Conservation (phyloP, 2,888 invertebrate species). For the Nemapogon koenigi region DNA sequence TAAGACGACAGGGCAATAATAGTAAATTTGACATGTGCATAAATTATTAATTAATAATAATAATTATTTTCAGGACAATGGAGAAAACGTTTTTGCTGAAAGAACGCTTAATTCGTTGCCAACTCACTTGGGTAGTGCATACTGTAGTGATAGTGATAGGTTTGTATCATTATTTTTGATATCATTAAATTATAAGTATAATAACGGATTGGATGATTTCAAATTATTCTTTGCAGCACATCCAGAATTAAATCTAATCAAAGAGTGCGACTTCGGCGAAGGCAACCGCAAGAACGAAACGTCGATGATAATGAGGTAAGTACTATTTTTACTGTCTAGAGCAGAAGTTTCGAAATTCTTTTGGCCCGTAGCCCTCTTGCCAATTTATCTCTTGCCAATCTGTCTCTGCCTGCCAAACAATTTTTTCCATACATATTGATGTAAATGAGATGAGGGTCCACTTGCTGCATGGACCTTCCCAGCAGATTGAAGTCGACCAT, state of each 20-base stretch:
- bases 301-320: constrained; percentile 38
- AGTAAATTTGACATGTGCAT: too few species aligned
- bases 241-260: constrained; percentile 52
- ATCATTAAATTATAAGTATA: background rate
- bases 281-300: constrained; percentile 41
- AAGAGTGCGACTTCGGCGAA: constrained; percentile 39
- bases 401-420: too few species aligned
- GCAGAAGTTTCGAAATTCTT: too few species aligned
- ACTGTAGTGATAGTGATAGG: constrained; percentile 53
- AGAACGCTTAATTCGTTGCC: constrained; percentile 37
- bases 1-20: too few species aligned
- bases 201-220: background rate
- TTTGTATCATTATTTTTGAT: constrained; percentile 14
- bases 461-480: too few species aligned
- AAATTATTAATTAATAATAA: background rate
- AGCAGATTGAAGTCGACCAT: too few species aligned
- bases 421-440: too few species aligned
- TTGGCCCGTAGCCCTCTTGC: too few species aligned
- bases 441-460: too few species aligned
- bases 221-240: constrained; percentile 25
- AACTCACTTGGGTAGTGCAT: constrained; percentile 38
- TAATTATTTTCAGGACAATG: constrained; percentile 28
- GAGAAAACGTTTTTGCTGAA: constrained; percentile 31
- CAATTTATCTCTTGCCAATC: too few species aligned
- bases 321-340: constrained; percentile 13